Base-by-base conservation (phyloP, 2,888 invertebrate genomes). In the Temnothorax ravouxi region DNA sequence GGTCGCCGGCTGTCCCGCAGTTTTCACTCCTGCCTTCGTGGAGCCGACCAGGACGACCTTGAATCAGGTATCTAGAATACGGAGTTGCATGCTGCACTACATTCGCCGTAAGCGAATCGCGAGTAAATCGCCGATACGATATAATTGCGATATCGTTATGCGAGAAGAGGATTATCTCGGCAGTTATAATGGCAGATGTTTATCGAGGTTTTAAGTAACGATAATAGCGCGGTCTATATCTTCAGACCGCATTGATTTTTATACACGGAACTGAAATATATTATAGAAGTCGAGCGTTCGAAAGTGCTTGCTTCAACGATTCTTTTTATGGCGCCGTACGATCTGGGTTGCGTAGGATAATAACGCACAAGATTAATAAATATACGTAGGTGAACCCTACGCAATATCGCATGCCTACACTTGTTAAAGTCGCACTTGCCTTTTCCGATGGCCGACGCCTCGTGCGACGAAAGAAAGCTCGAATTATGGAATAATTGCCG, bases 21-120 rank as follows among this genome's bases (percentile, higher is more conserved):
- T 93, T 97, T 97, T 94, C 97, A 97, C 95, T 96, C 97, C 86
- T 97, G 97, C 92, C 95, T 97, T 90, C 96, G 97, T 90, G 97
- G 97, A 88, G 95, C 95, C 52, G 95, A 95, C 88, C 93, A 94
- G 79, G 95, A 95, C 84, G 95, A 95, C 76, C 93, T 92, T 50
- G 95, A 94, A 94, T 93, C 94, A 94, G 95, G 95, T 95, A 95
- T 83, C 84, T 59, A 69, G 44, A 61, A 71, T 71, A 80, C 71
- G 38, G 38, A 71, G 47, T 47, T 71, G 79, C 87, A 88, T 72
- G 79, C 25, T n/a, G 64, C 54, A 25, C n/a, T n/a, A n/a, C 61
- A 18, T n/a, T 67, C 54, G 77, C 52, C 52, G 44, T 52, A 29
- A 61, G 47, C 54, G 41, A n/a, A 34, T 79, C 54, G 41, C 67